A percentile compares a stretch with the other conserved stretches of the same genome.
These are phyloP conservation scores for Bambusicola thoracicus DNA, from an alignment of 2,113 vertebrate species.

Conservation along the genomic window DNA sequence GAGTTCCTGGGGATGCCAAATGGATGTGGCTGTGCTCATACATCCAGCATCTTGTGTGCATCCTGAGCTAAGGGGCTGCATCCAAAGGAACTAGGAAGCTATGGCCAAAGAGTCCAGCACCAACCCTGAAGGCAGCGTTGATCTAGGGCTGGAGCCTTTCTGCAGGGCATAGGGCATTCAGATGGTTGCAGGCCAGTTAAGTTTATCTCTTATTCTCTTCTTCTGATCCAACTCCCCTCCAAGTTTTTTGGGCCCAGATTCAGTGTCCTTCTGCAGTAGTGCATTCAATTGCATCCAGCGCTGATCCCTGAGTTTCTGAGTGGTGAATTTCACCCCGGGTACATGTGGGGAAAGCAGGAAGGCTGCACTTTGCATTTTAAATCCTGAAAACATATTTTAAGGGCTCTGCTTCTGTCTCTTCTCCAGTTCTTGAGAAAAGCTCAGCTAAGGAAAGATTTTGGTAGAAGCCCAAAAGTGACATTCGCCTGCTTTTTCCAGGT, in stretches of 20 bases:
- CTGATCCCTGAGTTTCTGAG: not conserved
- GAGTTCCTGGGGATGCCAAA: not conserved
- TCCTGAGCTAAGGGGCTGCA: not conserved
- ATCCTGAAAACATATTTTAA: constrained; percentile 54
- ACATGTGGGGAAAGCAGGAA: not conserved
- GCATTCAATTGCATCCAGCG: not conserved
- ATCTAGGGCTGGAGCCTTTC: not conserved
- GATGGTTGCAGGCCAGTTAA: not conserved
- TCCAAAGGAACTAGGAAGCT: not conserved
- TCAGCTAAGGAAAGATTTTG: constrained; percentile 69
- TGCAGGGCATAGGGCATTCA: not conserved
- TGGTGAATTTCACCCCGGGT: fast-evolving
- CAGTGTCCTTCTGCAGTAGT: not conserved
- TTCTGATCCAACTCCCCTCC: not conserved
- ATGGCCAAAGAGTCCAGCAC: not conserved
- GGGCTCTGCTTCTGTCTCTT: constrained; percentile 62
- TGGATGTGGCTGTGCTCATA: not conserved
- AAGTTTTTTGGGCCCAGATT: not conserved
- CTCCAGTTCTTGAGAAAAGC: constrained; percentile 63
- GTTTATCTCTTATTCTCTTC: not conserved
- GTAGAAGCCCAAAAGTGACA: constrained; percentile 70
- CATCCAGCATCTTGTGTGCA: not conserved
- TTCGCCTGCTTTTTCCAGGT: constrained; percentile 73
- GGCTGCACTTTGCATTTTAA: constrained; percentile 50
- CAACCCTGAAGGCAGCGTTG: not conserved